These are phyloP conservation scores for Polypterus bichir DNA, from an alignment of 2,113 vertebrate species.

Conservation along the genomic window DNA sequence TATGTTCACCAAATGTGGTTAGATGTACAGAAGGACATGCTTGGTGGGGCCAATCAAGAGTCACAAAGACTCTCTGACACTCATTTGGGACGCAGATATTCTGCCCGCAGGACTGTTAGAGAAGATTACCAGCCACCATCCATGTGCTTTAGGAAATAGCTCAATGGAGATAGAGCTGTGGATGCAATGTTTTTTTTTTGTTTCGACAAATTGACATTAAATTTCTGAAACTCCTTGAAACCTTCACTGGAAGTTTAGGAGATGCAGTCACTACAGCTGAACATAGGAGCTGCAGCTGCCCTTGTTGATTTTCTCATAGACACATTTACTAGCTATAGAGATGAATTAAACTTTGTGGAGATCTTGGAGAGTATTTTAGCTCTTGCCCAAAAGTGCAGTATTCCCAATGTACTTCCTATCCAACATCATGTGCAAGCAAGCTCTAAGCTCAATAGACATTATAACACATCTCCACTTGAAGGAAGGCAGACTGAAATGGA, in stretches of 20 bases:
- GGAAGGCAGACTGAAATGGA: constrained; percentile 7
- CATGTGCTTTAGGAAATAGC: too few relatives aligned
- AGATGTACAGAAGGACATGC: too few relatives aligned
- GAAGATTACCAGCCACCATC: too few relatives aligned
- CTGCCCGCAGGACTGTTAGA: too few relatives aligned
- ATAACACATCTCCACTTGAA: constrained; percentile 9
- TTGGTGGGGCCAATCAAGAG: too few relatives aligned
- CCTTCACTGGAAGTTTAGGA: constrained; percentile 6
- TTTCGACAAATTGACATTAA: constrained; percentile 17
- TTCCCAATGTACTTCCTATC: constrained; percentile 7
- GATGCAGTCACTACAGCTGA: constrained; percentile 7
- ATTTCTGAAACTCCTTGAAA: constrained; percentile 13
- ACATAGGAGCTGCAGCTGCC: constrained; percentile 2
- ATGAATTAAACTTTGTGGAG: constrained; percentile 9
- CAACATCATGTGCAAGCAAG: constrained; percentile 14
- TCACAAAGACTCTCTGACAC: too few relatives aligned
- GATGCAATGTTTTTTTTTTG: constrained; percentile 7
- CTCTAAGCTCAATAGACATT: constrained; percentile 10
- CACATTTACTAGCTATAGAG: constrained; percentile 1
- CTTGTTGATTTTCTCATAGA: constrained; percentile 2
- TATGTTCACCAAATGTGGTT: too few relatives aligned
- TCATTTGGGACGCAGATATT: too few relatives aligned
- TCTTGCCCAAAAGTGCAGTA: constrained; percentile 10
- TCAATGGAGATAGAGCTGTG: constrained; percentile 7
- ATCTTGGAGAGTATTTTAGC: constrained; percentile 14